These are phyloP conservation scores for Acropora tenuis DNA, from an alignment of 64 coral and sea anemone species.

Conservation along the genomic window DNA sequence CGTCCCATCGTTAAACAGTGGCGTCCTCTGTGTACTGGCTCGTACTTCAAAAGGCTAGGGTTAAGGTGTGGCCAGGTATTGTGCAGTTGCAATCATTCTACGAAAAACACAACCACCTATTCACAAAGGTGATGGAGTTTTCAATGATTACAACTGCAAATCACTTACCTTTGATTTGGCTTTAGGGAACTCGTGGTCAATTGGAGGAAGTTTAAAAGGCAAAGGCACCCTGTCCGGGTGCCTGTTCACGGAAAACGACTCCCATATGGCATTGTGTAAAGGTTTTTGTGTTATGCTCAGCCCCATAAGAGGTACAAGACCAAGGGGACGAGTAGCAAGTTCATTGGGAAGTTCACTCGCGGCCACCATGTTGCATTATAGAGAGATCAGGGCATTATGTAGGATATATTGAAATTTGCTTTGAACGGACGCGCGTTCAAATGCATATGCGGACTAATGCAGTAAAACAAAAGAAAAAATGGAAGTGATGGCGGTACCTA, in stretches of 20 bases:
- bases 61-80: too few species aligned
- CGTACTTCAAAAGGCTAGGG: too few species aligned
- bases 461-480: too few species aligned
- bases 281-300: constrained; percentile 78
- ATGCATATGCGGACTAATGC: too few species aligned
- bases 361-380: constrained; percentile 86
- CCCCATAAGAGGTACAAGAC: constrained; percentile 88
- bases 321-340: constrained; percentile 73
- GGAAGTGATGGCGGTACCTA: too few species aligned
- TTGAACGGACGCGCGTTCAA: too few species aligned
- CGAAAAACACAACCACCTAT: too few species aligned
- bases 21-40: too few species aligned
- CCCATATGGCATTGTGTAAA: constrained; percentile 94
- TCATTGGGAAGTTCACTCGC: constrained; percentile 81
- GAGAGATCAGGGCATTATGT: not conserved
- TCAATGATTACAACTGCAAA: too few species aligned
- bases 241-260: constrained; percentile 95
- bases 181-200: constrained; percentile 93
- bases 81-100: too few species aligned
- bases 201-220: constrained; percentile 77
- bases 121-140: too few species aligned
- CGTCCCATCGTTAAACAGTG: too few species aligned
- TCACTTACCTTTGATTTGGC: constrained; percentile 86
- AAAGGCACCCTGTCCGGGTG: constrained; percentile 79
- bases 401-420: not conserved